Percentiles rank a stretch among this genome's conserved stretches.
phyloP scores from a whole-genome alignment of 2,797 vertebrate species.

The Pantherophis vulpinus region DNA sequence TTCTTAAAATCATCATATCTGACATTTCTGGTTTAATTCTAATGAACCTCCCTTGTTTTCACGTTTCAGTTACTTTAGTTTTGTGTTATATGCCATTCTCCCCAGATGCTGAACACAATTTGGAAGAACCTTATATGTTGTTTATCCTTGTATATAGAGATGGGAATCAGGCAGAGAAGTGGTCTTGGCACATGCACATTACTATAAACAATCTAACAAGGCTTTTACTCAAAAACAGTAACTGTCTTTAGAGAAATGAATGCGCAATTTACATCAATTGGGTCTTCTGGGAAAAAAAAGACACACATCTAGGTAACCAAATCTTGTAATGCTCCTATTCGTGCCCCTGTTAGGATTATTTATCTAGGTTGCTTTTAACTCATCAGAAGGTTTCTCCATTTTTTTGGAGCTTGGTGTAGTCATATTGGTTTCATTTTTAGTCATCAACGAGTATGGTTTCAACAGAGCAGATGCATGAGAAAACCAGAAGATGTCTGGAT shows the following conservation, averaged over 20 bases:
- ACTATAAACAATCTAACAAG: neutral
- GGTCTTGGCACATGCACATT: neutral
- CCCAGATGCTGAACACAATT: no score
- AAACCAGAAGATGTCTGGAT: slow-evolving; percentile 44
- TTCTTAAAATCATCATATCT: neutral
- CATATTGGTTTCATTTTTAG: no score
- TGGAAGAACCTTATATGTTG: no score
- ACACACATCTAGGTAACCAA: neutral
- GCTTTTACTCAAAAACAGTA: neutral
- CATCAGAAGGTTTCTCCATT: no score
- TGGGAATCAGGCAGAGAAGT: neutral
- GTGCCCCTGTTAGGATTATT: no score
- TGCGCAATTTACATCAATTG: neutral
- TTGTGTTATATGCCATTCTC: no score
- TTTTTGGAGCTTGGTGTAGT: no score
- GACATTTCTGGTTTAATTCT: neutral
- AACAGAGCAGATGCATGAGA: slow-evolving; percentile 22
- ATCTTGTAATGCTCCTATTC: neutral
- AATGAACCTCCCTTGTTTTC: no score
- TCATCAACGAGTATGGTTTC: no score
- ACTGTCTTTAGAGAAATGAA: neutral
- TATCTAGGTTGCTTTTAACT: no score
- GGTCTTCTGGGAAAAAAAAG: neutral
- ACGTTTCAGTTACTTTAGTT: no score
- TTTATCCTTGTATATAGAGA: neutral